A percentile compares a stretch with the other conserved stretches of the same genome.
Conservation (phyloP, 2,888 invertebrate genomes). For the Enoplolaimus lenunculus region DNA sequence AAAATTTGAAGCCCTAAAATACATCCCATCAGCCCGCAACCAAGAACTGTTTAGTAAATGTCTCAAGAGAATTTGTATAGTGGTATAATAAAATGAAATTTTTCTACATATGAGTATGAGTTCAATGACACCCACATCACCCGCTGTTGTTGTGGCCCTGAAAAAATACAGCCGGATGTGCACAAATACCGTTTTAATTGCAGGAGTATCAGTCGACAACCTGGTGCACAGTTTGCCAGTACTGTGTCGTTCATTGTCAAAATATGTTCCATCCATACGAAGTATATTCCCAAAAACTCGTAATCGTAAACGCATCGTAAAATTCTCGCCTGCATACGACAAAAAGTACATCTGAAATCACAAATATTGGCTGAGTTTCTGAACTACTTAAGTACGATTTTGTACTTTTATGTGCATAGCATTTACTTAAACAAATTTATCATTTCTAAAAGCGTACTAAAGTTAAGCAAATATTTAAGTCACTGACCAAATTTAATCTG, state of each 20-base stretch:
- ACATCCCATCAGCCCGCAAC: too few relatives aligned
- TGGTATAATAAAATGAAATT: too few relatives aligned
- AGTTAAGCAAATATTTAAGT: too few relatives aligned
- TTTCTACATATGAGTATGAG: too few relatives aligned
- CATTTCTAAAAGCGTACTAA: too few relatives aligned
- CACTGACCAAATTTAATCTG: neutral
- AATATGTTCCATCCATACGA: slow-evolving; percentile 44
- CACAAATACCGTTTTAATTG: slow-evolving; percentile 41
- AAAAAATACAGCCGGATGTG: too few relatives aligned
- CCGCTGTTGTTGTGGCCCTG: too few relatives aligned
- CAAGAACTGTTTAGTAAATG: too few relatives aligned
- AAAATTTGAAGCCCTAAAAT: too few relatives aligned
- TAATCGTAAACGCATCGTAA: slow-evolving; percentile 42
- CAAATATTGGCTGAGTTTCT: slow-evolving; percentile 3
- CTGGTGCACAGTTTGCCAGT: slow-evolving; percentile 42
- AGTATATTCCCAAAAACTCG: slow-evolving; percentile 43
- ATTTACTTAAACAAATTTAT: neutral
- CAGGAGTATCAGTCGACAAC: slow-evolving; percentile 44
- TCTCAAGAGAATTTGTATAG: too few relatives aligned
- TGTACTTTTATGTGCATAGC: neutral
- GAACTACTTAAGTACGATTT: neutral
- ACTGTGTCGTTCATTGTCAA: slow-evolving; percentile 42
- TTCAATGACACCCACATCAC: too few relatives aligned
- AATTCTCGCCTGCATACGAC: slow-evolving; percentile 39
- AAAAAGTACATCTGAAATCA: slow-evolving; percentile 35